Conservation (phyloP, 2,797 vertebrate genomes). For the Crenuchus spilurus region DNA sequence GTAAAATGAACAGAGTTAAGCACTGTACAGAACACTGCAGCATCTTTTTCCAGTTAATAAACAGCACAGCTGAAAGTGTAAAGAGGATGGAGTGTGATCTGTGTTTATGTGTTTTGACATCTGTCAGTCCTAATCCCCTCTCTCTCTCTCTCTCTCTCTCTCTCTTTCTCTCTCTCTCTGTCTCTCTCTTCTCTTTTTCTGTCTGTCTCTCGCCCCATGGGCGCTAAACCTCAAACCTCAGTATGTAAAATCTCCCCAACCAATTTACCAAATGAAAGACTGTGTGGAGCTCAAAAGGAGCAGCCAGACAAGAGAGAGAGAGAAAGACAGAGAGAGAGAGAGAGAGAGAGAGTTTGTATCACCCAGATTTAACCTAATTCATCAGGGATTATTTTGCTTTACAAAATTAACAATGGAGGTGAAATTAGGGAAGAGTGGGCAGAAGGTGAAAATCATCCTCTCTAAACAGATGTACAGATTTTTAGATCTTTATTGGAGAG, state of each 20-base stretch:
- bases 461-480: slow-evolving; percentile 1
- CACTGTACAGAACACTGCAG: background rate
- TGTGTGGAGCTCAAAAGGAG: slow-evolving; percentile 44
- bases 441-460: background rate
- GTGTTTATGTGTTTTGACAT: slow-evolving; percentile 48
- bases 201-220: slow-evolving; percentile 35
- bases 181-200: background rate
- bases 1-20: background rate
- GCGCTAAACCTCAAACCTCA: slow-evolving; percentile 46
- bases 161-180: background rate
- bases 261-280: slow-evolving; percentile 53
- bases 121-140: slow-evolving; percentile 48
- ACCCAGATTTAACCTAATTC: slow-evolving; percentile 56
- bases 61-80: slow-evolving; percentile 19
- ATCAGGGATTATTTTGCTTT: slow-evolving; percentile 41
- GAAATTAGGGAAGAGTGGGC: slow-evolving; percentile 19
- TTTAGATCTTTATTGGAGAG: background rate
- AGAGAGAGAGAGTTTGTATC: slow-evolving; percentile 45
- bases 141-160: background rate
- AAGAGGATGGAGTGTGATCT: slow-evolving; percentile 28
- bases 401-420: slow-evolving; percentile 27
- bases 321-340: slow-evolving; percentile 6
- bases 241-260: slow-evolving; percentile 49
- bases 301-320: slow-evolving; percentile 28
- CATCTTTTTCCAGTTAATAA: background rate